phyloP scores from a whole-genome alignment of 92 coral and sea anemone genomes.

The Virgularia gustaviana region DNA sequence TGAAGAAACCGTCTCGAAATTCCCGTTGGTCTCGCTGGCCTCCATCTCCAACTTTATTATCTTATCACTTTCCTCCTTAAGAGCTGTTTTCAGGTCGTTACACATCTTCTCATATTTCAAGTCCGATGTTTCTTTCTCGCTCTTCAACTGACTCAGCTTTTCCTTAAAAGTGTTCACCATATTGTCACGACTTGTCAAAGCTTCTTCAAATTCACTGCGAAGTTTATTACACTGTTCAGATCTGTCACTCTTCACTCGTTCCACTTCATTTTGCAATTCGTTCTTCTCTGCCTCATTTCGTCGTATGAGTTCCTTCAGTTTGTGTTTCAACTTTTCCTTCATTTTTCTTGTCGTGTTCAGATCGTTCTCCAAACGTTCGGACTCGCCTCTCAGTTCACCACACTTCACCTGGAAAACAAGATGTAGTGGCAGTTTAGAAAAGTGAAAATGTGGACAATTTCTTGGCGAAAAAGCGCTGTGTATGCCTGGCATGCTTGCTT shows the following conservation, averaged over 20 bases:
- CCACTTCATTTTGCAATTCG: conserved; percentile 45
- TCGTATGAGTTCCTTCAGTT: conserved; percentile 49
- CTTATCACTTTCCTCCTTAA: conserved; percentile 13
- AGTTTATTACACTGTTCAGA: conserved; percentile 54
- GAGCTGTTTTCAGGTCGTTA: conserved; percentile 15
- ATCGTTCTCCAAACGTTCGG: conserved; percentile 40
- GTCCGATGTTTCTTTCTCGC: conserved; percentile 28
- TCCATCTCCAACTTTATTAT: conserved; percentile 3
- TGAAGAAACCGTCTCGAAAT: conserved; percentile 32
- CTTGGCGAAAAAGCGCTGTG: no score
- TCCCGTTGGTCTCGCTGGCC: conserved; percentile 1
- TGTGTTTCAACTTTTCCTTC: conserved; percentile 58
- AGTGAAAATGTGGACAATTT: background rate
- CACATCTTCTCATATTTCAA: conserved; percentile 18
- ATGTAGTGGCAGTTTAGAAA: background rate
- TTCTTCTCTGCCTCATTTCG: conserved; percentile 59
- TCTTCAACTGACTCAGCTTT: conserved; percentile 7
- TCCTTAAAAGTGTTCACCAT: conserved; percentile 18
- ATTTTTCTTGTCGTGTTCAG: conserved; percentile 58
- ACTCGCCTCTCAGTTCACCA: conserved; percentile 30
- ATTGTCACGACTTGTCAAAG: conserved; percentile 27
- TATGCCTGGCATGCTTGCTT: no score
- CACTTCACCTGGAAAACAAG: conserved; percentile 41
- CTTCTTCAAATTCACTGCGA: conserved; percentile 42
- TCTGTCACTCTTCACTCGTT: conserved; percentile 48